These are phyloP conservation scores for Amphiprion percula DNA, from an alignment of 2,113 vertebrate genomes.

Conservation along the genomic window DNA sequence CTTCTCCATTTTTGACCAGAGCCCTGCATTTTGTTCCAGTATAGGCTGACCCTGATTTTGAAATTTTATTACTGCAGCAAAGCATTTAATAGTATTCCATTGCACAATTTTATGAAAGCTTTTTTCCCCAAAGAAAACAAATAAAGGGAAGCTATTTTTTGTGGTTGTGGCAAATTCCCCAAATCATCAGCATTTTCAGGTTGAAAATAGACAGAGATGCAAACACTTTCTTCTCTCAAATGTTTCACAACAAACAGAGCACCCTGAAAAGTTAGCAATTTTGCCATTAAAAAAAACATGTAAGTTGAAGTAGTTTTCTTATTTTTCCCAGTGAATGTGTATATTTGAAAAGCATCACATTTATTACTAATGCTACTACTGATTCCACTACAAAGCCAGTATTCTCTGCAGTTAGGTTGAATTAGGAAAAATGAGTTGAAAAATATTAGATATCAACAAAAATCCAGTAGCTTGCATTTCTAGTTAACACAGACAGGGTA, in stretches of 20 bases:
- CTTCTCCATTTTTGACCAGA: not conserved
- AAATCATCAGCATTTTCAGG: slow-evolving; percentile 4
- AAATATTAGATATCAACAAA: too few relatives aligned
- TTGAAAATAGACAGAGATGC: not conserved
- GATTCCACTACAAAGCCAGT: too few relatives aligned
- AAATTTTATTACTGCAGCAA: not conserved
- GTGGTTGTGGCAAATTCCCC: not conserved
- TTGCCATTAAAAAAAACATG: too few relatives aligned
- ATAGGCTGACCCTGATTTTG: not conserved
- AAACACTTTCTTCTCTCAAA: too few relatives aligned
- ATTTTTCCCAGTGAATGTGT: too few relatives aligned
- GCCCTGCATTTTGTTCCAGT: not conserved
- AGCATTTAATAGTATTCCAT: not conserved
- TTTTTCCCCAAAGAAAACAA: not conserved
- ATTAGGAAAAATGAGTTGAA: too few relatives aligned
- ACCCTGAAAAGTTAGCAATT: not conserved
- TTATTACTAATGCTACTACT: too few relatives aligned
- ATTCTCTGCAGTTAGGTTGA: too few relatives aligned
- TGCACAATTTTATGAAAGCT: not conserved
- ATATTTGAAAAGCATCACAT: too few relatives aligned
- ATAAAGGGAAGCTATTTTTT: slow-evolving; percentile 3
- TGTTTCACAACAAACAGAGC: not conserved
- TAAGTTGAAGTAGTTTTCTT: too few relatives aligned
- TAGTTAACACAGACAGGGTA: too few relatives aligned
- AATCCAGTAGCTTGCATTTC: too few relatives aligned